phyloP scores from a whole-genome alignment of 2,797 vertebrate species.

The Rhinogobio ventralis region DNA sequence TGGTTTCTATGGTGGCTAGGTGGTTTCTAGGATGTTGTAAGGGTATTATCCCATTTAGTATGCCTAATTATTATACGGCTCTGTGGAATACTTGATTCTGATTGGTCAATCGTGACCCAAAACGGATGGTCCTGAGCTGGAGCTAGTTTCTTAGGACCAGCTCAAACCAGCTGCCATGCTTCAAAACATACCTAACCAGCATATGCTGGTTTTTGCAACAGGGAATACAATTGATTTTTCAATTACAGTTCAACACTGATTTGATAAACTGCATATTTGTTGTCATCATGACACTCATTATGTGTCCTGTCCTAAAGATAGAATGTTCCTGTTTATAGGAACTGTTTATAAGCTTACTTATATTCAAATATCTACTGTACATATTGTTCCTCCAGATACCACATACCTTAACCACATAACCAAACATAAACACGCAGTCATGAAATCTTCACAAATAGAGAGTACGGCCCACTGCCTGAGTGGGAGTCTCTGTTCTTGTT shows the following conservation, averaged over 20 bases:
- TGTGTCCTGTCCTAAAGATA: neutral
- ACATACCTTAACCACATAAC: neutral
- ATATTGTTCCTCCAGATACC: neutral
- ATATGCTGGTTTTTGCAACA: no score
- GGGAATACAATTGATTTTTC: neutral
- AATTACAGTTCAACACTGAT: neutral
- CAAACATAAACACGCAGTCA: neutral
- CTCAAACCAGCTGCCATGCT: no score
- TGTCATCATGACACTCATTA: neutral
- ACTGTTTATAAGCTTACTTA: neutral
- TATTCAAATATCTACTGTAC: neutral
- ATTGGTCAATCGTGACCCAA: no score
- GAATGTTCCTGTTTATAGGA: neutral
- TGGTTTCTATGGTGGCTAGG: neutral
- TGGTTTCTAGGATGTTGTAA: neutral
- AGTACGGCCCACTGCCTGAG: constrained; percentile 19
- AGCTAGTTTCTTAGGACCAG: no score
- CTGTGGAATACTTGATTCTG: no score
- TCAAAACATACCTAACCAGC: no score
- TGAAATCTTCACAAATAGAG: neutral
- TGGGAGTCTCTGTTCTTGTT: constrained; percentile 30
- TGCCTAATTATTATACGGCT: no score
- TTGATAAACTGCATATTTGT: neutral
- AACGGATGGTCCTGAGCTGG: no score
- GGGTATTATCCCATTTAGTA: neutral